These are phyloP conservation scores for Hoplostethus atlanticus DNA, from an alignment of 2,797 vertebrate genomes.

Conservation along the genomic window DNA sequence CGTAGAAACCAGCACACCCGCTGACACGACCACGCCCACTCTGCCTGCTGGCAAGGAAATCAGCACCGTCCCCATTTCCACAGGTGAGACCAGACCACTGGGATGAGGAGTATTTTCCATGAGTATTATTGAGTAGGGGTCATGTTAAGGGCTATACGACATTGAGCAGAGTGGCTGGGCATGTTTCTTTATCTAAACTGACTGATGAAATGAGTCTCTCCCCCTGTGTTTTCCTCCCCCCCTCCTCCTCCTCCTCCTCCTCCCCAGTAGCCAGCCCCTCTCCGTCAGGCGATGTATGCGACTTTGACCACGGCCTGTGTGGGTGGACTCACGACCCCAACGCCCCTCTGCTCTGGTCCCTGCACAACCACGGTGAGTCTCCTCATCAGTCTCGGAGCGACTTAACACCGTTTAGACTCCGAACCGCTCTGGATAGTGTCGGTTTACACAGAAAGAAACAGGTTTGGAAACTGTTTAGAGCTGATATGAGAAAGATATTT, in stretches of 20 bases:
- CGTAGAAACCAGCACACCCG: constrained; percentile 90
- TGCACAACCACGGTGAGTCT: constrained; percentile 84
- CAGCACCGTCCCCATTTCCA: constrained; percentile 69
- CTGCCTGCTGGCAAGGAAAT: constrained; percentile 83
- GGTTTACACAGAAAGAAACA: not conserved
- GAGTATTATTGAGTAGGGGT: constrained; percentile 11
- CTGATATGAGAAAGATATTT: too few species aligned
- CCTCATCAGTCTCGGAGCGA: constrained; percentile 5
- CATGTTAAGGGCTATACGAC: constrained; percentile 23
- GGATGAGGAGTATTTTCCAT: not conserved
- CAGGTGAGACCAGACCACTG: constrained; percentile 66
- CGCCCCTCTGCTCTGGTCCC: constrained; percentile 88
- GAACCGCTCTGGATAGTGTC: not conserved
- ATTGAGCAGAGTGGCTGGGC: constrained; percentile 11
- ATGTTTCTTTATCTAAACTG: constrained; percentile 31
- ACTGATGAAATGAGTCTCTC: not conserved
- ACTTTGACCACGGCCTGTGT: constrained; percentile 91
- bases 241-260: constrained; percentile 8
- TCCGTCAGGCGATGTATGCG: constrained; percentile 87
- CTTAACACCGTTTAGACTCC: constrained; percentile 8
- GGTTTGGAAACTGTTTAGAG: too few species aligned
- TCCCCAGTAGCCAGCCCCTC: constrained; percentile 64
- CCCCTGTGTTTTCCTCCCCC: not conserved
- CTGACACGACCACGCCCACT: constrained; percentile 87
- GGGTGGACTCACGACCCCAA: constrained; percentile 92